phyloP scores from a whole-genome alignment of 2,113 vertebrate genomes.

The Nannospalax galili region DNA sequence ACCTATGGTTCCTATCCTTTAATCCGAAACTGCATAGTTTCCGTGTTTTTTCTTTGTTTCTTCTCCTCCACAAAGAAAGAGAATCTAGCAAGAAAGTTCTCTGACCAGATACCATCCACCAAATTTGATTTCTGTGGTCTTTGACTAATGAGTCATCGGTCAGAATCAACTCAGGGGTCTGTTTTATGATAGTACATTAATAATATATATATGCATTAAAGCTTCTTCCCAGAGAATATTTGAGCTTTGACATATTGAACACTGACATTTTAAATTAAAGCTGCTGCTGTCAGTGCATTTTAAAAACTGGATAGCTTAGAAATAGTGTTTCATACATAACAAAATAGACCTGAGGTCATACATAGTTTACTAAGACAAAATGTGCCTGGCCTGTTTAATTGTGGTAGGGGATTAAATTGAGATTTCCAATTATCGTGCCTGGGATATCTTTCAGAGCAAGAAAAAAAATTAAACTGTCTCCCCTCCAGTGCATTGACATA shows the following conservation, averaged over 20 bases:
- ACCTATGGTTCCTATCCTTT: not conserved
- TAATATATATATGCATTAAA: conserved; percentile 84
- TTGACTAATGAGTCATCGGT: conserved; percentile 78
- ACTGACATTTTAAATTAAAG: conserved; percentile 84
- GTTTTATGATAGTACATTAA: conserved; percentile 81
- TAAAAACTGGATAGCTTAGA: conserved; percentile 78
- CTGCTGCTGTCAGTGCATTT: conserved; percentile 77
- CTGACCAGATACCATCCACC: not conserved
- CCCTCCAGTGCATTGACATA: conserved; percentile 22
- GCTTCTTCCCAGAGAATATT: conserved; percentile 82
- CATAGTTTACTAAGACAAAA: conserved; percentile 72
- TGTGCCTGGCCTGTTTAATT: conserved; percentile 61
- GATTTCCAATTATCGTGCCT: conserved; percentile 44
- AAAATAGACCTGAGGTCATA: conserved; percentile 50
- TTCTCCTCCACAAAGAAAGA: not conserved
- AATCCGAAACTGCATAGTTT: not conserved
- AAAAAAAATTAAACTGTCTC: not conserved
- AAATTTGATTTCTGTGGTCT: conserved; percentile 55
- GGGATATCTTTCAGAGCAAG: conserved; percentile 34
- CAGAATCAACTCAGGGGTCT: conserved; percentile 77
- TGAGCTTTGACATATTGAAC: conserved; percentile 85
- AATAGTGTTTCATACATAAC: conserved; percentile 69
- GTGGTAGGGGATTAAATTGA: conserved; percentile 35
- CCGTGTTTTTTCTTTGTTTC: not conserved
- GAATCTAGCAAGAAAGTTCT: not conserved